Evolutionary conservation across 2,888 invertebrate species (phyloP), one percentile per base, ranked within the genome.

Genomic region (Sicus ferrugineus): DNA sequence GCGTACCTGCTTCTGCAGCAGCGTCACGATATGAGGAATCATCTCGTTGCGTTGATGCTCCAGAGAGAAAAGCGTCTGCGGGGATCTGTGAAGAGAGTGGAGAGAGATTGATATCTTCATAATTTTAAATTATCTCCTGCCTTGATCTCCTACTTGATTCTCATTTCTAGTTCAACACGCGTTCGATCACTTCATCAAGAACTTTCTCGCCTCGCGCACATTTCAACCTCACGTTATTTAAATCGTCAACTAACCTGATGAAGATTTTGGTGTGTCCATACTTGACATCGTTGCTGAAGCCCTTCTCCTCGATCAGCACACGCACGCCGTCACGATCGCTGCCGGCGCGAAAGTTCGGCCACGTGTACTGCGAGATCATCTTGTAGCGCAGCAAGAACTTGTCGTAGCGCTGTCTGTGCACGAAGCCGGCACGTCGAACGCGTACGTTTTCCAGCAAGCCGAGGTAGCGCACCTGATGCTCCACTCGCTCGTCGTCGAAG

Each of bases 231-330:
- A n/a, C n/a, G n/a, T n/a, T n/a, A n/a, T n/a, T n/a, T n/a, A 21
- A 50, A n/a, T 5, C 14, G 4, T 9, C 9, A 42, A 6, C 21
- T 16, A 11, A 66, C 66, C 97, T 89, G 74, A 98, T 94, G 81
- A 99, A 99, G 66, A 98, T 89, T 86, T 99, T 98, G 0, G 97
- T 97, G 79, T 94, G 93, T 16, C 98, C 98, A 80, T 93, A 97
- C 84, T 94, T 94, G 23, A 97, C 96, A 81, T 98, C 98, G 42
- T 91, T 86, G 2, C 89, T 84, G 76, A 92, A 91, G 48, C 90
- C 89, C 78, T 92, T 89, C 76, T 96, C 94, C 62, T 93, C 89
- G 75, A 98, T 89, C 72, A 99, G 90, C 72, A 93, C 92, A 80
- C 91, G 88, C 3, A 94, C 94, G 1, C 96, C 97, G 73, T 97